Evolutionary conservation across 2,888 invertebrate genomes (phyloP).

Genomic region (Epinotia nisella): DNA sequence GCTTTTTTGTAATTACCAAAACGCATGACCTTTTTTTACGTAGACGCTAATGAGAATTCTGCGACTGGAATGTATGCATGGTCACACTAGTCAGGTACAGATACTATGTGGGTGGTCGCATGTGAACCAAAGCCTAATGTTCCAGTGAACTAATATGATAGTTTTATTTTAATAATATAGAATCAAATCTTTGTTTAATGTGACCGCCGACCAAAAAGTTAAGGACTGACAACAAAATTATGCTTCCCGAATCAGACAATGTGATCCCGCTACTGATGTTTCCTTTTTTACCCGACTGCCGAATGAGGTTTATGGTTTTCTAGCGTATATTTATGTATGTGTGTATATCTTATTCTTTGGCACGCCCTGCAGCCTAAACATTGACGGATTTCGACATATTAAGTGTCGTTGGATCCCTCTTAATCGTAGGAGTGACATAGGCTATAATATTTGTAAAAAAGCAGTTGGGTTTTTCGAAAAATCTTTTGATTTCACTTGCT

Average conservation of each 20-base stretch:
- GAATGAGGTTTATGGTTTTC: too few relatives aligned
- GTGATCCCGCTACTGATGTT: slow-evolving; percentile 3
- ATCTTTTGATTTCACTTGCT: too few relatives aligned
- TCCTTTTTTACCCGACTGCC: too few relatives aligned
- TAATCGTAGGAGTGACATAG: too few relatives aligned
- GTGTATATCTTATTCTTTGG: too few relatives aligned
- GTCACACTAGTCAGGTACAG: slow-evolving; percentile 50
- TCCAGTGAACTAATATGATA: slow-evolving; percentile 11
- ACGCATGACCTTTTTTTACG: slow-evolving; percentile 31
- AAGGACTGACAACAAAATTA: slow-evolving; percentile 38
- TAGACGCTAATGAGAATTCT: slow-evolving; percentile 38
- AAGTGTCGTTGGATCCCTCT: too few relatives aligned
- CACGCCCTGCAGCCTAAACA: too few relatives aligned
- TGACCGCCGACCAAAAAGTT: slow-evolving; percentile 20
- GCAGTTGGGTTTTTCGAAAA: too few relatives aligned
- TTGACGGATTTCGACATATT: too few relatives aligned
- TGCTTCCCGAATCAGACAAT: slow-evolving; percentile 24
- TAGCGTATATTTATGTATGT: too few relatives aligned
- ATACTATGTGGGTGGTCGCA: slow-evolving; percentile 61
- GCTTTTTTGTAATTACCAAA: slow-evolving; percentile 38
- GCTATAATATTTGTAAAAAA: too few relatives aligned
- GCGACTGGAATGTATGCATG: slow-evolving; percentile 41
- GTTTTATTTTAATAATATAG: slow-evolving; percentile 33
- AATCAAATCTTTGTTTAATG: slow-evolving; percentile 20
- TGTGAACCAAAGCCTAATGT: slow-evolving; percentile 45